phyloP scores from a whole-genome alignment of 2,797 vertebrate genomes.

The Molossus alvarezi region DNA sequence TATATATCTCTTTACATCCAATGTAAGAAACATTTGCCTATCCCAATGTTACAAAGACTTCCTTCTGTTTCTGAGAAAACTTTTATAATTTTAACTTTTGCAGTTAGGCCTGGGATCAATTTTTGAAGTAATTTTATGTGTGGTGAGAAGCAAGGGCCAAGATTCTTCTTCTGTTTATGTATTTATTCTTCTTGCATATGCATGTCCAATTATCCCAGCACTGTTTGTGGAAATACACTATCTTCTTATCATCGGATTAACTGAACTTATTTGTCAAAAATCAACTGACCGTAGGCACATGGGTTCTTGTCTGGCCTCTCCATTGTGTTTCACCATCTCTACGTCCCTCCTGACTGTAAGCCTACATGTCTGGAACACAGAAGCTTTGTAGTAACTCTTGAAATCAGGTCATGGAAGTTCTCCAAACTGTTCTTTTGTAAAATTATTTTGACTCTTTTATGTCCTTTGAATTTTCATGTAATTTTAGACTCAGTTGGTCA shows the following conservation, averaged over 20 bases:
- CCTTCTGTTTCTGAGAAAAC: background rate
- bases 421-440: constrained; percentile 29
- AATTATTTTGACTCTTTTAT: background rate
- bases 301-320: background rate
- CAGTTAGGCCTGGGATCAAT: background rate
- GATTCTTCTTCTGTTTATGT: background rate
- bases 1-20: background rate
- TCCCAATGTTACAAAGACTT: background rate
- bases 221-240: background rate
- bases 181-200: background rate
- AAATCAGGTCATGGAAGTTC: background rate
- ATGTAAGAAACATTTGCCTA: constrained; percentile 23
- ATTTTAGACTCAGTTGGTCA: constrained; percentile 51
- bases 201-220: background rate
- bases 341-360: background rate
- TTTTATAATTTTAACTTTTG: constrained; percentile 16
- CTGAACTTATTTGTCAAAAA: background rate
- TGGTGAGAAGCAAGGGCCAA: background rate
- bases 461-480: background rate
- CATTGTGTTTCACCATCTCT: background rate
- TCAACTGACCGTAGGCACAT: background rate
- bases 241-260: background rate
- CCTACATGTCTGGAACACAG: background rate
- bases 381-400: background rate
- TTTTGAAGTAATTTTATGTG: constrained; percentile 19